Evolutionary conservation across 2,888 invertebrate species (phyloP).

Genomic region (Imbricaverruca yamaguchii): DNA sequence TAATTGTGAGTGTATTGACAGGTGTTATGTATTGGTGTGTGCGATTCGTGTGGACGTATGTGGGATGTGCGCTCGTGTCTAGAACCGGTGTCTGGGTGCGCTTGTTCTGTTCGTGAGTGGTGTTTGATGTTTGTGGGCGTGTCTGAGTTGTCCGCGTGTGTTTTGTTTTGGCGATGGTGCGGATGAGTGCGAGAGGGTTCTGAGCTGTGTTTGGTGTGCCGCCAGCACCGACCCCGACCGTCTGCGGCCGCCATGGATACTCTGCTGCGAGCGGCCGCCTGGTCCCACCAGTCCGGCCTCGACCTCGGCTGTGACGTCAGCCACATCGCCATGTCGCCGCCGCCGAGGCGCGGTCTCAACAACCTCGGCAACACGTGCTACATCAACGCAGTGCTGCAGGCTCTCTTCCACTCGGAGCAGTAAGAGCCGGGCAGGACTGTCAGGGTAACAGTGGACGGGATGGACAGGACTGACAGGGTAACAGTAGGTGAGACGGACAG

Average conservation of each 20-base stretch:
- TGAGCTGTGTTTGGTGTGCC: background rate
- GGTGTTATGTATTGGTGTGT: no score
- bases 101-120: no score
- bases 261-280: background rate
- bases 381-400: slow-evolving; percentile 32
- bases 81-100: no score
- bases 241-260: background rate
- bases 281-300: background rate
- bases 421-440: background rate
- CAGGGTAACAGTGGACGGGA: background rate
- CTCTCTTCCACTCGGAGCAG: slow-evolving; percentile 31
- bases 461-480: no score
- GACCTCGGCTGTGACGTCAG: background rate
- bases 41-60: no score
- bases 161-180: no score
- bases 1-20: no score
- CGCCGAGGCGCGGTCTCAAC: slow-evolving; percentile 24
- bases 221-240: background rate
- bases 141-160: no score
- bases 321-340: background rate
- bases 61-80: no score
- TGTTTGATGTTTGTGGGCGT: no score
- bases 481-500: no score
- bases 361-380: slow-evolving; percentile 32
- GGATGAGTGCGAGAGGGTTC: no score